Percentiles rank a stretch among this genome's conserved stretches.
These are phyloP conservation scores for Tarsius wallacei DNA, from an alignment of 2,797 vertebrate genomes.

Conservation along the genomic window DNA sequence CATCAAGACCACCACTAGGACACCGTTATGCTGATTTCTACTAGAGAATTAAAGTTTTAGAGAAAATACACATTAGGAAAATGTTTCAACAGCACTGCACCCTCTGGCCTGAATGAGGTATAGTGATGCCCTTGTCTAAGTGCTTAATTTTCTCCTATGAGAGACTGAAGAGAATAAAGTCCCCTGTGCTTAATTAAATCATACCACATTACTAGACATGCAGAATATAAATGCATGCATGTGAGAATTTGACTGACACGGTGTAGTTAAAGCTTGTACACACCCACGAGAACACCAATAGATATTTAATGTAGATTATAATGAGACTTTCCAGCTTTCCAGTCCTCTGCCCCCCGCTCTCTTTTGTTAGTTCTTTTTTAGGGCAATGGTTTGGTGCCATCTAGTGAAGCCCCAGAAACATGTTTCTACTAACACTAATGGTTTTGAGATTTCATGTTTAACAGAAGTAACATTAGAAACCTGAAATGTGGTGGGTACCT, in stretches of 20 bases:
- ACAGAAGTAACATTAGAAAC: not conserved
- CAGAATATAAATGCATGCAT: slow-evolving; percentile 52
- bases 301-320: slow-evolving; percentile 3
- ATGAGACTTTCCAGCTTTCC: not conserved
- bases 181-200: slow-evolving; percentile 77
- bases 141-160: slow-evolving; percentile 37
- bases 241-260: slow-evolving; percentile 60
- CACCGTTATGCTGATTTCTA: not conserved
- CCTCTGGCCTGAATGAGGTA: slow-evolving; percentile 5
- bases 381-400: slow-evolving; percentile 74
- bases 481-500: not conserved
- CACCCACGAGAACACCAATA: not conserved
- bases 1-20: not conserved
- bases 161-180: slow-evolving; percentile 28
- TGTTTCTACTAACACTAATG: not conserved
- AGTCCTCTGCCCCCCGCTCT: not conserved
- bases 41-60: slow-evolving; percentile 42
- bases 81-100: not conserved
- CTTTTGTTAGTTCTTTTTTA: not conserved
- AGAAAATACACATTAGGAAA: slow-evolving; percentile 42
- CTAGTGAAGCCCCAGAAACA: slow-evolving; percentile 15
- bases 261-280: not conserved
- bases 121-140: slow-evolving; percentile 32
- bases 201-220: slow-evolving; percentile 16
- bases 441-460: not conserved